A percentile compares a stretch with the other conserved stretches of the same genome.
Evolutionary conservation across 2,888 invertebrate genomes (phyloP).

Genomic region (Nyleta sp.): DNA sequence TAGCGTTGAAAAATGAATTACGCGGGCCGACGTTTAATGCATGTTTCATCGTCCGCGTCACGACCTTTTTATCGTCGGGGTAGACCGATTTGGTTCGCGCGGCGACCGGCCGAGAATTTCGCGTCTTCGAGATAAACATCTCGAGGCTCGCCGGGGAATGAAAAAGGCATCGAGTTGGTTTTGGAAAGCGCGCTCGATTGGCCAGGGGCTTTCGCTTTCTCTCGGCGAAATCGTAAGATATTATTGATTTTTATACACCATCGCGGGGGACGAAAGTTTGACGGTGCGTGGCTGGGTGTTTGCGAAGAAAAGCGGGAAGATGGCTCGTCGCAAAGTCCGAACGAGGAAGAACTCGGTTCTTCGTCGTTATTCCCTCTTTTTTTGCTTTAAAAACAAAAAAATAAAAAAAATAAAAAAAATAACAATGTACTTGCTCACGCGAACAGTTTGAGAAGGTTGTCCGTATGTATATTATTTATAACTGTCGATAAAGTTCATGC

Average conservation of each 20-base stretch:
- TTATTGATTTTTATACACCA: slow-evolving; percentile 81
- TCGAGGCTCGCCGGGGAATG: not conserved
- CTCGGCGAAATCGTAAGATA: slow-evolving; percentile 73
- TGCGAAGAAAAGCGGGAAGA: slow-evolving; percentile 67
- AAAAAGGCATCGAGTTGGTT: slow-evolving; percentile 2
- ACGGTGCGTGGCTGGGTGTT: slow-evolving; percentile 69
- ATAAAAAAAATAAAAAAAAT: too few relatives aligned
- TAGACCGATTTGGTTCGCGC: slow-evolving; percentile 16
- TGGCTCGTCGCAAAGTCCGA: slow-evolving; percentile 28
- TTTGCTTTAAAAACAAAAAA: slow-evolving; percentile 62
- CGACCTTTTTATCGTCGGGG: not conserved
- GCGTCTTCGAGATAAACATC: not conserved
- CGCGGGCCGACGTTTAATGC: slow-evolving; percentile 9
- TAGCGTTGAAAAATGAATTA: slow-evolving; percentile 32
- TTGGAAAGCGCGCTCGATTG: slow-evolving; percentile 38
- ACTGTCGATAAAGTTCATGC: slow-evolving; percentile 67
- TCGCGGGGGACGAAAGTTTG: slow-evolving; percentile 45
- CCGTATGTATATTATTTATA: slow-evolving; percentile 69
- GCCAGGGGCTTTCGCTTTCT: slow-evolving; percentile 62
- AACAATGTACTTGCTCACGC: slow-evolving; percentile 61
- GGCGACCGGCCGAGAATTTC: not conserved
- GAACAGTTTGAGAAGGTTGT: slow-evolving; percentile 61
- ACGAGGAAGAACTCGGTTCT: slow-evolving; percentile 62
- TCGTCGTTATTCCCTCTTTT: slow-evolving; percentile 37
- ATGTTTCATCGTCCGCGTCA: slow-evolving; percentile 10